Base-by-base conservation (phyloP, 2,888 invertebrate species). In the Tipula confusa region DNA sequence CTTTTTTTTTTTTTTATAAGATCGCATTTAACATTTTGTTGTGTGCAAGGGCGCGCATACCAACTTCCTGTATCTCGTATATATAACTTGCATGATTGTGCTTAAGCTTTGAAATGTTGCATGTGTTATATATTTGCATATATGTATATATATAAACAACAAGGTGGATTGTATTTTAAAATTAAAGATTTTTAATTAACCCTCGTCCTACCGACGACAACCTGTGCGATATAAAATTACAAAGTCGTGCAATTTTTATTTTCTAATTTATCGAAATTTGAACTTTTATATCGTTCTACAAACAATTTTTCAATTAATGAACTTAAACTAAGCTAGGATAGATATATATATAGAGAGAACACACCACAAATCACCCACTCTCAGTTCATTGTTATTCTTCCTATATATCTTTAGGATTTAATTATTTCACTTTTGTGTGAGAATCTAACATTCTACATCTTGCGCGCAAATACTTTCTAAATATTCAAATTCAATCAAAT, bases 401-500 rank as follows among this genome's bases (percentile, higher is more conserved):
- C 43, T 43, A 36, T 36, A n/a, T n/a, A n/a, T n/a, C n/a, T 4
- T 3, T 43, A 1, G 43, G 43, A 43, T 43, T 43, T 64, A 64
- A 64, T 64, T 64, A 64, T 64, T 24, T 64, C 64, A 64, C 64
- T 24, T 24, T 64, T 64, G 64, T 64, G 64, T 64, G 64, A 64
- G 64, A 64, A 64, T 64, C 64, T 64, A 64, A 64, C 64, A 64
- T 64, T 64, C 64, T 48, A n/a, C n/a, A 24, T 64, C 24, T 64
- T 15, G 15, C 18, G 48, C 48, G 48, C 48, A 64, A 38, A 48
- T 64, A 64, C 64, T 64, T 64, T 64, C 64, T 64, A 64, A 64
- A 64, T 64, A 64, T 64, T 64, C 24, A 64, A 64, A 64, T 64
- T 64, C 64, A 64, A 64, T 64, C 64, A 64, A 64, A 64, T 64